Evolutionary conservation across 1,140 invertebrate genomes (phyloP), one percentile per base, ranked within the genome.

Genomic region (Plectrocnemia conspersa): DNA sequence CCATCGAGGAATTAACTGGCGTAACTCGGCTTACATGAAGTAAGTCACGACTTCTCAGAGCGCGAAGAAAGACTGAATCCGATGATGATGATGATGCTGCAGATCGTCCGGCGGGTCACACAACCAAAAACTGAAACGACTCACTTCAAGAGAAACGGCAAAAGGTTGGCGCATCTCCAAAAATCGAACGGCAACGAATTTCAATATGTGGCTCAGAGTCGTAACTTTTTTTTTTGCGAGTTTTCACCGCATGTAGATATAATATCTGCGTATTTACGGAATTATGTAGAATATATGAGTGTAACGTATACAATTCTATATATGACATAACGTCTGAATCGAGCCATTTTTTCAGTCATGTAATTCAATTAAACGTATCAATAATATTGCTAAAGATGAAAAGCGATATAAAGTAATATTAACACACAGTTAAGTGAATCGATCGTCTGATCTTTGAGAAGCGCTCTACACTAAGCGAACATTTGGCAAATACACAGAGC

Each of bases 81-180:
- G 40, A 24, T 32, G 46, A 45, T 48, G 46, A 35, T 48, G 46
- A 35, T 48, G 42, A 25, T 48, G 46, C 23, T 15, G 27, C 33
- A 16, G 23, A 16, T 22, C 19, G 40, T 42, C 9, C 21, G 44
- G 4, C 21, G 44, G 41, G 22, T 15, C 16, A 13, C 45, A 35
- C 47, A 38, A 50, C 47, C 33, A 38, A 50, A 50, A 38, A 38
- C 47, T 50, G 47, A 50, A 50, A 32, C 47, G 25, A 29, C 25
- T 27, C 33, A 23, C 47, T 50, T 50, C 22, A 18, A 33, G 47
- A 50, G 47, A 50, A 50, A 47, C 35, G 15, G 18, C 3, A 50
- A 50, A 35, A 50, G 13, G 35, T 21, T 50, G 47, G 47, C 47
- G 11, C 7, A 50, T 38, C 36, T 50, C 47, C 47, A 50, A 50